Evolutionary conservation across 2,888 invertebrate genomes (phyloP).

Genomic region (Drosophila quinaria): DNA sequence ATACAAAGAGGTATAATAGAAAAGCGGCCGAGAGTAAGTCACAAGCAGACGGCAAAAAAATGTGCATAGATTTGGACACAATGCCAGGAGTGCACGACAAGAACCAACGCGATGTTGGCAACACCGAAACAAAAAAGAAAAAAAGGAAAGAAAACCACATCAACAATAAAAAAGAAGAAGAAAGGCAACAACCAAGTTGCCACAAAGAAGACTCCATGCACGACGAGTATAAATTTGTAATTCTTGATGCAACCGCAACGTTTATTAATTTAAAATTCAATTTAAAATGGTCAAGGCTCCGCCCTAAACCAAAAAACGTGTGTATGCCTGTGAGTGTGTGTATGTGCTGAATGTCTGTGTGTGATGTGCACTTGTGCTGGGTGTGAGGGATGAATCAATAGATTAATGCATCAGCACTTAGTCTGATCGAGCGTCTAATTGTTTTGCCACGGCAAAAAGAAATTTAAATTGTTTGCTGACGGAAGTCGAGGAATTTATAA

Average conservation of each 20-base stretch:
- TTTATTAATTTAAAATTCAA: slow-evolving; percentile 84
- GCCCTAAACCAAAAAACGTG: slow-evolving; percentile 31
- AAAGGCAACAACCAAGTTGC: slow-evolving; percentile 16
- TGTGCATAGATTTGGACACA: slow-evolving; percentile 80
- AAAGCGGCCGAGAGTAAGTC: slow-evolving; percentile 33
- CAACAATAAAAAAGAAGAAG: slow-evolving; percentile 11
- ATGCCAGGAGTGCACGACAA: slow-evolving; percentile 62
- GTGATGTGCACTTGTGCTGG: slow-evolving; percentile 7
- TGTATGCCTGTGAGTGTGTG: slow-evolving; percentile 24
- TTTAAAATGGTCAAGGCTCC: slow-evolving; percentile 75
- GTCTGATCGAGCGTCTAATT: slow-evolving; percentile 78
- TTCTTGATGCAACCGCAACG: slow-evolving; percentile 79
- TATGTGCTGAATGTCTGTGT: slow-evolving; percentile 14
- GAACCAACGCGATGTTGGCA: slow-evolving; percentile 42
- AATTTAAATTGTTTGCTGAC: slow-evolving; percentile 63
- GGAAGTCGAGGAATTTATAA: slow-evolving; percentile 62
- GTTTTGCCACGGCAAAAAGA: slow-evolving; percentile 65
- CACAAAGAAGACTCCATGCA: slow-evolving; percentile 47
- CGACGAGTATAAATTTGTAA: slow-evolving; percentile 82
- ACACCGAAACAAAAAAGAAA: slow-evolving; percentile 12
- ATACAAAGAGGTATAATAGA: slow-evolving; percentile 36
- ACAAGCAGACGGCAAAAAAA: slow-evolving; percentile 54
- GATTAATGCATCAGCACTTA: slow-evolving; percentile 77
- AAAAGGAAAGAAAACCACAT: background rate
- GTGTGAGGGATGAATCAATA: slow-evolving; percentile 64